Conservation (phyloP, 1,140 invertebrate genomes). For the Drosophila bocqueti region DNA sequence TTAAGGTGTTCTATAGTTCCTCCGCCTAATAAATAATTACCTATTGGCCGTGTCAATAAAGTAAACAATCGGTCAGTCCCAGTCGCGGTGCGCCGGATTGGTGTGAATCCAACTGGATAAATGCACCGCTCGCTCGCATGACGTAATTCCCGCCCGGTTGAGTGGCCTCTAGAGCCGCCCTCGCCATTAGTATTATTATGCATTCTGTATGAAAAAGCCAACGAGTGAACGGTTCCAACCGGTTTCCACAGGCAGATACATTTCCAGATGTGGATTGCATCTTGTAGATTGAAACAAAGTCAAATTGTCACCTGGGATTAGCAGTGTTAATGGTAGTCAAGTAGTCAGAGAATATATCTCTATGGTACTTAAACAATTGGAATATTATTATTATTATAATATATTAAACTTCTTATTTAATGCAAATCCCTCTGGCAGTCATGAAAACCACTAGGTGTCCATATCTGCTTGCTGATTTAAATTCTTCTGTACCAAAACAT, state of each 20-base stretch:
- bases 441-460: no score
- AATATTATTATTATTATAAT: no score
- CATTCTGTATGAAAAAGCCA: slow-evolving; percentile 29
- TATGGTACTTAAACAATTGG: no score
- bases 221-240: slow-evolving; percentile 39
- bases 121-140: slow-evolving; percentile 34
- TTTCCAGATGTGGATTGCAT: slow-evolving; percentile 17
- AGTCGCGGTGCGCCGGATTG: slow-evolving; percentile 8
- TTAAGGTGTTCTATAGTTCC: slow-evolving; percentile 2
- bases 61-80: not conserved
- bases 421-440: no score
- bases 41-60: slow-evolving; percentile 14
- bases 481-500: no score
- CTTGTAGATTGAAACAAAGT: slow-evolving; percentile 3
- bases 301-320: slow-evolving; percentile 11
- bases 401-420: no score
- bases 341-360: no score
- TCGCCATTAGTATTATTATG: slow-evolving; percentile 35
- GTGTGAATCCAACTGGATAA: slow-evolving; percentile 49
- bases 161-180: slow-evolving; percentile 51
- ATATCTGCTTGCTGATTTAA: no score
- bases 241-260: slow-evolving; percentile 34
- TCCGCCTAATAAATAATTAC: slow-evolving; percentile 4
- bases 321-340: not conserved
- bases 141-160: slow-evolving; percentile 41